These are phyloP conservation scores for Brotula barbata DNA, from an alignment of 2,797 vertebrate genomes.

Conservation along the genomic window DNA sequence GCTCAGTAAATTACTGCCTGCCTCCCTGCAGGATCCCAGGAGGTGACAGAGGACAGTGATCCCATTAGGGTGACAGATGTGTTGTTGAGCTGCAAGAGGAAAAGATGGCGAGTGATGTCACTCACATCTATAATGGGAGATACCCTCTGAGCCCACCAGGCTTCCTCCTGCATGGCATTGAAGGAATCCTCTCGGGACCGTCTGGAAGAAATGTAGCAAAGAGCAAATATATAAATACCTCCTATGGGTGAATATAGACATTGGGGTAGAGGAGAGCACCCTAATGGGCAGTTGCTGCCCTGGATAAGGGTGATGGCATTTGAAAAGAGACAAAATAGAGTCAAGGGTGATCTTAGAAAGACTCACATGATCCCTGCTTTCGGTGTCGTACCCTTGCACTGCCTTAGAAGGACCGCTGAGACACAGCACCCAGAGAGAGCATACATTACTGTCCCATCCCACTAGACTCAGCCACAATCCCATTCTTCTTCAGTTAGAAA, in stretches of 20 bases:
- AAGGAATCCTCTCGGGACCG: conserved; percentile 48
- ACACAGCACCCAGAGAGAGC: conserved; percentile 16
- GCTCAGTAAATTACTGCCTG: conserved; percentile 31
- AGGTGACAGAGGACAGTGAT: conserved; percentile 38
- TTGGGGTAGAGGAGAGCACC: conserved; percentile 12
- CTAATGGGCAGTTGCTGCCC: conserved; percentile 54
- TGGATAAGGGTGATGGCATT: conserved; percentile 33
- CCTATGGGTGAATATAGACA: conserved; percentile 50
- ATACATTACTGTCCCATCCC: conserved; percentile 28
- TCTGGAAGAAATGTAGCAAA: conserved; percentile 57
- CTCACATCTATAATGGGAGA: conserved; percentile 57
- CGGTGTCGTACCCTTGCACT: conserved; percentile 34
- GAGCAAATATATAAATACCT: conserved; percentile 68
- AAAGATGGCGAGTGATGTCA: conserved; percentile 69
- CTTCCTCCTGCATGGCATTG: conserved; percentile 28
- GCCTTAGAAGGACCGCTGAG: conserved; percentile 53
- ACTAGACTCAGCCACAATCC: conserved; percentile 16
- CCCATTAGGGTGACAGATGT: conserved; percentile 41
- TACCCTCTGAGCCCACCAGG: conserved; percentile 7
- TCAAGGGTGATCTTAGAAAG: conserved; percentile 43
- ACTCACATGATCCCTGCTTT: conserved; percentile 53
- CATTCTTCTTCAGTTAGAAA: conserved; percentile 29
- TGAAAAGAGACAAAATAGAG: conserved; percentile 60
- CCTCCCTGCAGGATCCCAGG: conserved; percentile 28
- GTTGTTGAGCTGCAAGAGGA: conserved; percentile 45